Percentiles rank a stretch among this genome's conserved stretches.
Conservation (phyloP, 2,888 invertebrate genomes). For the Ormyrus pomaceus region DNA sequence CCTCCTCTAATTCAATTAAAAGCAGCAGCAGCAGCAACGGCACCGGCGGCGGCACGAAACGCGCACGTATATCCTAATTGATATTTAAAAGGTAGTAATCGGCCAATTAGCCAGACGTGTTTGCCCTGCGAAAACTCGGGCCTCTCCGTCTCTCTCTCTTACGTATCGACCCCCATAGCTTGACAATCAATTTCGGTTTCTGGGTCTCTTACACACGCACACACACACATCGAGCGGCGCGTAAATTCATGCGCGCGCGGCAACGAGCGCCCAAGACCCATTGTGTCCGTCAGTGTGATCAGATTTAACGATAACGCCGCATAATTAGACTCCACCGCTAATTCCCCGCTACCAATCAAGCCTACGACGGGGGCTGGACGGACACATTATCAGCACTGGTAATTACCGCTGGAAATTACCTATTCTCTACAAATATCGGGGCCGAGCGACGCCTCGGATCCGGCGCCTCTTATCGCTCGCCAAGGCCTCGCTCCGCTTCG, state of each 20-base stretch:
- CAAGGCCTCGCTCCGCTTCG: not conserved
- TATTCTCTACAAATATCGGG: slow-evolving; percentile 64
- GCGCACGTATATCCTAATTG: slow-evolving; percentile 39
- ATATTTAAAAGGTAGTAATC: slow-evolving; percentile 54
- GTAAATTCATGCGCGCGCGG: slow-evolving; percentile 9
- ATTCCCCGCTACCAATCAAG: slow-evolving; percentile 69
- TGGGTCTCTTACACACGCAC: slow-evolving; percentile 1
- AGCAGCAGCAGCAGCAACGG: not conserved
- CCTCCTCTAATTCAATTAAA: slow-evolving; percentile 38
- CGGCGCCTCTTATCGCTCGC: not conserved
- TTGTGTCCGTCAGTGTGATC: slow-evolving; percentile 65
- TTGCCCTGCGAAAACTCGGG: slow-evolving; percentile 46
- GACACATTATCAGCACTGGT: slow-evolving; percentile 65
- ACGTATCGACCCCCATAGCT: slow-evolving; percentile 1
- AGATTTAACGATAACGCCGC: slow-evolving; percentile 70
- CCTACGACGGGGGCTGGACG: not conserved
- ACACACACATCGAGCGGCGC: not conserved
- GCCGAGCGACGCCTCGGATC: not conserved
- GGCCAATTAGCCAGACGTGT: slow-evolving; percentile 49
- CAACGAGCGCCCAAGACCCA: slow-evolving; percentile 57
- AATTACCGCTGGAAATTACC: slow-evolving; percentile 71
- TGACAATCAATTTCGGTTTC: slow-evolving; percentile 48
- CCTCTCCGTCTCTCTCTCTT: not conserved
- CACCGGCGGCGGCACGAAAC: not conserved
- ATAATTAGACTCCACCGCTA: slow-evolving; percentile 71